Percentiles rank a stretch among this genome's conserved stretches.
Evolutionary conservation across 2,797 vertebrate species (phyloP).

Genomic region (Danio albolineatus): DNA sequence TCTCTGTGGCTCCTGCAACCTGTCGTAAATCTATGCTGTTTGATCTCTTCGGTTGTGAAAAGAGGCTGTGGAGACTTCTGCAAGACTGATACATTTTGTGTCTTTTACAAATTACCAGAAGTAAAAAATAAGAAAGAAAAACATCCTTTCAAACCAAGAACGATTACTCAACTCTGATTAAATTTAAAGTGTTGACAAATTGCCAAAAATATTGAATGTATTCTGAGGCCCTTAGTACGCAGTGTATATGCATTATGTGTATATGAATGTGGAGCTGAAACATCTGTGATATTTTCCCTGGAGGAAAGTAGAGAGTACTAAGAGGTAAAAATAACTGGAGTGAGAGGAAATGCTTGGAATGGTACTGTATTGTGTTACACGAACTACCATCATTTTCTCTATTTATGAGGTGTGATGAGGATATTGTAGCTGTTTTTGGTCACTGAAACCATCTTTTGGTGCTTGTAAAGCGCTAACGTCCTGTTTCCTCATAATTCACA

Average conservation of each 20-base stretch:
- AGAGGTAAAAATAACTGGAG: conserved; percentile 32
- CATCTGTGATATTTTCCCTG: conserved; percentile 23
- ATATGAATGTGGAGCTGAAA: not conserved
- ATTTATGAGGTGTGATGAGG: conserved; percentile 33
- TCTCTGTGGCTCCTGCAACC: conserved; percentile 27
- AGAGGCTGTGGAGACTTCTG: not conserved
- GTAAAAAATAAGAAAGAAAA: not conserved
- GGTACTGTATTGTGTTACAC: conserved; percentile 20
- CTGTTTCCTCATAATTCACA: conserved; percentile 42
- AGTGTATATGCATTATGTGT: not conserved
- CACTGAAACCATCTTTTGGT: conserved; percentile 25
- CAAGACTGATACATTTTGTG: conserved; percentile 3
- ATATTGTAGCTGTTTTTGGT: conserved; percentile 30
- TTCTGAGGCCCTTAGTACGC: not conserved
- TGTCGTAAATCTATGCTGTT: conserved; percentile 25
- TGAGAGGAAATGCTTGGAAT: conserved; percentile 24
- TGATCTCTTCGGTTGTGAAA: conserved; percentile 6
- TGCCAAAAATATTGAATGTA: not conserved
- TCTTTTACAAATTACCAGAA: conserved; percentile 1
- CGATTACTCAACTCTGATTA: conserved; percentile 14
- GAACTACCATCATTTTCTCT: conserved; percentile 17
- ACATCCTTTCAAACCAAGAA: not conserved
- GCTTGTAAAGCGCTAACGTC: conserved; percentile 37
- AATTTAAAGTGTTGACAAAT: not conserved
- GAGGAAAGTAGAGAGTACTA: conserved; percentile 5